Base-by-base conservation (phyloP, 2,888 invertebrate species). In the Tinea semifulvella region DNA sequence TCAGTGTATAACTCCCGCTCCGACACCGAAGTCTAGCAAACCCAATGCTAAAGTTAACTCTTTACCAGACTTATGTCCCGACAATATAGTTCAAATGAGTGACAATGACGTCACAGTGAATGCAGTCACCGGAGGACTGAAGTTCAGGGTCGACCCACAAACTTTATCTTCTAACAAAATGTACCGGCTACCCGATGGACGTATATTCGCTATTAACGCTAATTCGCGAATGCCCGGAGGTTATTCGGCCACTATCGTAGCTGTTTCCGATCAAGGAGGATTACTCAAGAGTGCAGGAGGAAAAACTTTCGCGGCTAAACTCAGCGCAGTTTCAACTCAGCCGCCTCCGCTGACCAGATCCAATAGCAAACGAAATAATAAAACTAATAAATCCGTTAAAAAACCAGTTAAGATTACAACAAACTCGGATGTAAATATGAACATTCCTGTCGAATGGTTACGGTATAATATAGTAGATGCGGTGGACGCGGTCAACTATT, bases 391-490 rank as follows among this genome's bases (percentile, higher is more conserved):
- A 28, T 17, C 54, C 3, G 20, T 40, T 5, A 35, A 54, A 4
- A 51, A 52, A 35, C 16, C 40, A n/a, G 20, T 42, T 6, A 53
- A 50, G 44, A 40, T 46, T 3, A 48, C 28, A 7, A 46, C 38
- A 3, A 48, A 50, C 13, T 60, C 70, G 48, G 57, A 65, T 36
- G 63, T 63, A 48, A 74, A 79, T 54, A 51, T 75, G 27, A 61
- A 65, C 48, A 71, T 74, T 6, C 76, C 81, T 11, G 65, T 81
- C 40, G 85, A 85, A 56, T 86, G 85, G 85, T 85, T 79, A 53
- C 74, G 85, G 47, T 84, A 82, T 52, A 85, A 85, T 49, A 67
- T 84, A 20, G 60, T 83, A 42, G 82, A 85, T 52, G 82, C 85
- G 1, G 74, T 83, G 19, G 82, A 84, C 49, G 77, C 85, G 19